Base-by-base conservation (phyloP, 2,797 vertebrate species). In the Crocidura indochinensis region DNA sequence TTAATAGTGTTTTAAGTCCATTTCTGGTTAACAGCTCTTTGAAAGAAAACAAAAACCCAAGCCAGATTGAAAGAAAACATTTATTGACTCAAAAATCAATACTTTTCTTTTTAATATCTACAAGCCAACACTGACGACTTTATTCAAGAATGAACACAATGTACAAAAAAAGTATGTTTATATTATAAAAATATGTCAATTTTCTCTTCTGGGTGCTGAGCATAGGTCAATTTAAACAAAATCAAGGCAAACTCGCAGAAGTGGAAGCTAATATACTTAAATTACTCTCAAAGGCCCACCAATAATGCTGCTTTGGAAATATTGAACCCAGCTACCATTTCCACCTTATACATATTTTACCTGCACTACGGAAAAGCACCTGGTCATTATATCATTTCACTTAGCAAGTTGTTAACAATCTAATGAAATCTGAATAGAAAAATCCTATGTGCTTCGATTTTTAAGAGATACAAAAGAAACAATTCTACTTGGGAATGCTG, bases 91-190 rank as follows among this genome's bases (percentile, higher is more conserved):
- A 98, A 98, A 65, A 98, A 96, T 98, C 98, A 98, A 97, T 98
- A 98, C 96, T 98, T 98, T 97, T 97, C 95, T 95, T 98, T 98
- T 97, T 96, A 98, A 97, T 98, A 98, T 98, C 98, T 98, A 98
- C 97, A 98, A 98, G 98, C 97, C 97, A 98, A 98, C 98, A 98
- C 95, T 97, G 96, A 98, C 97, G 96, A 98, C 97, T 98, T 98
- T 97, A 98, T 98, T 97, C 96, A 98, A 97, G 98, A 98, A 98
- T 98, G 98, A 98, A 98, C 97, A 98, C 94, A 98, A 98, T 98
- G 98, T 98, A 98, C 97, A 98, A 98, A 98, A 98, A 26, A 68
- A 97, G 97, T 98, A 98, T 97, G 98, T 96, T 97, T 96, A 94
- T 97, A 97, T 98, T 98, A 98, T 98, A 98, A 98, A 98, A 98